Conservation (phyloP, 2,113 vertebrate genomes). For the Athene cunicularia region DNA sequence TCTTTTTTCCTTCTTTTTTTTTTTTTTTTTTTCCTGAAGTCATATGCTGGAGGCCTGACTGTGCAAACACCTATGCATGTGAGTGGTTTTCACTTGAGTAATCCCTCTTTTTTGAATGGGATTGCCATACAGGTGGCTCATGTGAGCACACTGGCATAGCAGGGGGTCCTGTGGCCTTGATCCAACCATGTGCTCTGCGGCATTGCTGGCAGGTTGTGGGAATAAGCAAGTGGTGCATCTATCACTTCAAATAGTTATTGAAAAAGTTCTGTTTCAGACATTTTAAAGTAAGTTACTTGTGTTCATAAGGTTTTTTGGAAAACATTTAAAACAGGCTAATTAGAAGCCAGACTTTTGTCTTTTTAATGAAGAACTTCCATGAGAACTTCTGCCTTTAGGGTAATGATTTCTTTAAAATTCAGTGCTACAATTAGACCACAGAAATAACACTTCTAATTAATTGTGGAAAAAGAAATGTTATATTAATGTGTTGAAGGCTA, state of each 20-base stretch:
- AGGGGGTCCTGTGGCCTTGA: background rate
- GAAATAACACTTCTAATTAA: background rate
- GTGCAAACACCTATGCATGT: background rate
- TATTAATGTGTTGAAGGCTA: background rate
- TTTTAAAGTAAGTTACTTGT: background rate
- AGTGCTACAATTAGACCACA: background rate
- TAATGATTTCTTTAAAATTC: background rate
- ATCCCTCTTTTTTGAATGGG: background rate
- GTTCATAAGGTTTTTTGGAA: background rate
- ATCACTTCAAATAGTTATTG: background rate
- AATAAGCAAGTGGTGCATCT: background rate
- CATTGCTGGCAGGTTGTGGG: background rate
- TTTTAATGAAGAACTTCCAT: background rate
- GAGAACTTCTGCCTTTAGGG: background rate
- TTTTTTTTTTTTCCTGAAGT: background rate
- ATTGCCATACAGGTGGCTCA: background rate
- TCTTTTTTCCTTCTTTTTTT: background rate
- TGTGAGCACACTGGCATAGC: rapidly evolving
- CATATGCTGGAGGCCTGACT: background rate
- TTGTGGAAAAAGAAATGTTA: background rate
- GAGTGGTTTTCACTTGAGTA: background rate
- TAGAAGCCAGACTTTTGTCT: background rate
- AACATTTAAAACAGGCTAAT: background rate
- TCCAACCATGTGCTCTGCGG: rapidly evolving
- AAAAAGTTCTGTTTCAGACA: background rate